Percentiles rank a stretch among this genome's conserved stretches.
phyloP scores from a whole-genome alignment of 1,140 invertebrate genomes.

The Saccostrea echinata region DNA sequence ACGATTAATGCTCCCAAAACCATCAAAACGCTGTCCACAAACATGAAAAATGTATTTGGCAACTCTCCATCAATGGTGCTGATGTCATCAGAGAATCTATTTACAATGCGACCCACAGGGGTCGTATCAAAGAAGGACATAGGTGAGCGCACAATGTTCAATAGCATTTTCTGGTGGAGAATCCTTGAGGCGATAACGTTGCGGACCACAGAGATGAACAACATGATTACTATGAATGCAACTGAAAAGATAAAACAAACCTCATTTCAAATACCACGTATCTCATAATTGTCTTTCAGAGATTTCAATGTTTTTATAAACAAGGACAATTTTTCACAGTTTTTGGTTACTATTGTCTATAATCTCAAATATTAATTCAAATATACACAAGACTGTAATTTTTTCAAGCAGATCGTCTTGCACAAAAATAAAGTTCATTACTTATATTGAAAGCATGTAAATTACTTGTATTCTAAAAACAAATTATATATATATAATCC shows the following conservation, averaged over 20 bases:
- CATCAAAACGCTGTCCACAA: conserved; percentile 82
- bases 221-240: conserved; percentile 49
- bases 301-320: no score
- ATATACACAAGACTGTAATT: no score
- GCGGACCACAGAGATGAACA: conserved; percentile 15
- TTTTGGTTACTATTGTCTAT: no score
- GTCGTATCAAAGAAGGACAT: conserved; percentile 86
- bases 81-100: conserved; percentile 84
- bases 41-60: conserved; percentile 72
- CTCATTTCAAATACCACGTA: neutral
- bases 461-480: no score
- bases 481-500: no score
- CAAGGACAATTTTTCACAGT: no score
- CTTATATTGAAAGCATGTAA: no score
- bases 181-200: conserved; percentile 84
- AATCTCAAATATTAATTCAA: no score
- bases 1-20: conserved; percentile 93
- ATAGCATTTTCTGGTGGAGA: conserved; percentile 89
- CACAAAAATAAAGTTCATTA: no score
- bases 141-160: conserved; percentile 81
- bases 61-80: conserved; percentile 76
- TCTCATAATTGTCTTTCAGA: no score
- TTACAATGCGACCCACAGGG: conserved; percentile 84
- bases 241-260: conserved; percentile 60
- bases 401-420: no score